Conservation (phyloP, 2,113 vertebrate species). For the Porphyrio hochstetteri region DNA sequence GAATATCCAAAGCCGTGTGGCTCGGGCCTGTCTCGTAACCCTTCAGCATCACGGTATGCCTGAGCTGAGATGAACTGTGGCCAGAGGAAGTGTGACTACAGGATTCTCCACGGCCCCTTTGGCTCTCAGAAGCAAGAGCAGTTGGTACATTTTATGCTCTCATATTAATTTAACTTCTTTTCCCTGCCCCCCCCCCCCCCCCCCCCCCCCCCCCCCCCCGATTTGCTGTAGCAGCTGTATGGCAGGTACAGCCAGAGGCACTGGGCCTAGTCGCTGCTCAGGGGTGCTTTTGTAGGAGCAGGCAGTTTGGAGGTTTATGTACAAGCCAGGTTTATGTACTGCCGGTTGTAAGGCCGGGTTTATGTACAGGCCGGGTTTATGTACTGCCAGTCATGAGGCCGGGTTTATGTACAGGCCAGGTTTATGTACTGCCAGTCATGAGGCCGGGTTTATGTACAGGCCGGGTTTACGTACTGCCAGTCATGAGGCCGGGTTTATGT, state of each 20-base stretch:
- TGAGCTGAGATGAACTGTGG: not conserved
- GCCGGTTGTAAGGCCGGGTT: too few species aligned
- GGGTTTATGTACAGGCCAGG: too few species aligned
- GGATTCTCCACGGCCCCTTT: not conserved
- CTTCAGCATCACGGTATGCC: not conserved
- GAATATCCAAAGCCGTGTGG: not conserved
- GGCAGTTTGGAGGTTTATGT: not conserved
- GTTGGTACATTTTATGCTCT: not conserved
- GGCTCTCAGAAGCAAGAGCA: not conserved
- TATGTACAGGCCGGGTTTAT: too few species aligned
- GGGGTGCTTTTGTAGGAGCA: not conserved
- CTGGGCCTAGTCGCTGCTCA: not conserved
- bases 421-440: too few species aligned
- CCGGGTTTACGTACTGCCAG: too few species aligned
- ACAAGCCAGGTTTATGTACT: too few species aligned
- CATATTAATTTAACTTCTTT: not conserved
- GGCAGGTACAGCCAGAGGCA: not conserved
- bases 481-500: too few species aligned
- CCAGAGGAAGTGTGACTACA: not conserved
- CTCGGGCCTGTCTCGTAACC: not conserved
- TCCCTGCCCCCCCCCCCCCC: too few species aligned
- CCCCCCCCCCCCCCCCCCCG: too few species aligned
- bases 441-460: too few species aligned
- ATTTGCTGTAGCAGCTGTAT: not conserved
- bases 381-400: too few species aligned